Evolutionary conservation across 2,113 vertebrate genomes (phyloP), one percentile per base, ranked within the genome.

Genomic region (Ictalurus furcatus): DNA sequence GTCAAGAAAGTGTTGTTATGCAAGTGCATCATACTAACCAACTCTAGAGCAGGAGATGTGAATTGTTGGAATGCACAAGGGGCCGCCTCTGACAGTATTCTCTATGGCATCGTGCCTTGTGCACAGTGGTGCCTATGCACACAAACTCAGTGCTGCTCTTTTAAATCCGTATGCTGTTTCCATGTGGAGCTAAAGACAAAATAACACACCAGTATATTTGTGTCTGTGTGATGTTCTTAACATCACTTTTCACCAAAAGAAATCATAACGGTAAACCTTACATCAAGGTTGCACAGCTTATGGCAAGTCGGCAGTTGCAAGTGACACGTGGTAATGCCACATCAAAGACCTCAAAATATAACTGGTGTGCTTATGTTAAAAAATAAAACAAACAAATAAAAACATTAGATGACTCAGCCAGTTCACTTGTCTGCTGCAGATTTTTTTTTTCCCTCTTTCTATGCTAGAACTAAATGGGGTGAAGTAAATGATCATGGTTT

Each of bases 151-250:
- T 88, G 87, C 87, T 88, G 87, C 87, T 84, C 81, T 74, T 52
- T 61, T 76, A 83, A 88, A 88, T 88, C 87, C 28, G 37, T 84
- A 88, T 88, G 81, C 87, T 88, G 87, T 88, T 84, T 84, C 56
- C 56, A 76, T 59, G 58, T 84, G 81, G 81, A 74, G 81, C 56
- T 84, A 84, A 84, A 76, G 67, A 88, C 54, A 56, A 40, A 58
- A 83, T 25, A 48, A 88, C 54, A 61, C 37, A 34, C 69, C 56
- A 88, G 81, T 82, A 40, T 83, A 84, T 74, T 84, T 67, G 40
- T 71, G 37, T 71, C n/a, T 82, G 30, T 65, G 2, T 69, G 28
- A 25, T 73, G 74, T 59, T 74, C 21, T 56, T 34, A 67, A 56
- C 63, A 56, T 83, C 34, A 67, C 44, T 54, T 52, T 48, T 85